phyloP scores from a whole-genome alignment of 2,797 vertebrate genomes.

The Chelidonichthys spinosus region DNA sequence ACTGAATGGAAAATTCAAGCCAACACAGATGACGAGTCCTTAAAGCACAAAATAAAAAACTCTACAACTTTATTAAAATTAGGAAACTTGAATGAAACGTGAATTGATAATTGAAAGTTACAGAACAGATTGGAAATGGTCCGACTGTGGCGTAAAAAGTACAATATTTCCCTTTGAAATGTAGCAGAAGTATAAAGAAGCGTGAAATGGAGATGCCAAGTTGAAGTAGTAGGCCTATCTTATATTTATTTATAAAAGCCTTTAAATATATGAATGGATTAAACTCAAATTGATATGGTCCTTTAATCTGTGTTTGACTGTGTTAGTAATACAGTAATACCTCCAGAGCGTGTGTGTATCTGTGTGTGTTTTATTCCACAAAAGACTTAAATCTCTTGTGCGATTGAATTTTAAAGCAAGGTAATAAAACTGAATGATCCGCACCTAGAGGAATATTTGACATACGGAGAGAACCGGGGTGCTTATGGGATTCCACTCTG shows the following conservation, averaged over 20 bases:
- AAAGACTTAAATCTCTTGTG: slow-evolving; percentile 62
- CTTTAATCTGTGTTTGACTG: slow-evolving; percentile 42
- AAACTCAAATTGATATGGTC: slow-evolving; percentile 21
- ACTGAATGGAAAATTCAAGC: neutral
- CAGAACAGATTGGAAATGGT: neutral
- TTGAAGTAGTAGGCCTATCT: neutral
- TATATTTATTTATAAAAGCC: slow-evolving; percentile 11
- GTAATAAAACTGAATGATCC: slow-evolving; percentile 72
- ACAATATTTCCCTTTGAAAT: neutral
- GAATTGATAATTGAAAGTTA: neutral
- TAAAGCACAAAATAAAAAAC: neutral
- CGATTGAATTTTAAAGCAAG: slow-evolving; percentile 71
- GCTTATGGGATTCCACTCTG: slow-evolving; percentile 72
- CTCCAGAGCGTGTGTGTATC: slow-evolving; percentile 17
- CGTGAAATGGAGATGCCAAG: neutral
- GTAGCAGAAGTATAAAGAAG: neutral
- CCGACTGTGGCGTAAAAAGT: neutral
- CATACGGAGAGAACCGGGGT: slow-evolving; percentile 56
- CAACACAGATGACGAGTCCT: neutral
- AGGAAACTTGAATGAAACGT: neutral
- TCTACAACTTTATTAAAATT: neutral
- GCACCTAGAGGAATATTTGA: slow-evolving; percentile 72
- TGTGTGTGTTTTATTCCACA: slow-evolving; percentile 40
- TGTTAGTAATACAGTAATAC: slow-evolving; percentile 11
- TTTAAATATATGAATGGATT: slow-evolving; percentile 16